Conservation (phyloP, 1,140 invertebrate genomes). For the Drosophila kohkoa region DNA sequence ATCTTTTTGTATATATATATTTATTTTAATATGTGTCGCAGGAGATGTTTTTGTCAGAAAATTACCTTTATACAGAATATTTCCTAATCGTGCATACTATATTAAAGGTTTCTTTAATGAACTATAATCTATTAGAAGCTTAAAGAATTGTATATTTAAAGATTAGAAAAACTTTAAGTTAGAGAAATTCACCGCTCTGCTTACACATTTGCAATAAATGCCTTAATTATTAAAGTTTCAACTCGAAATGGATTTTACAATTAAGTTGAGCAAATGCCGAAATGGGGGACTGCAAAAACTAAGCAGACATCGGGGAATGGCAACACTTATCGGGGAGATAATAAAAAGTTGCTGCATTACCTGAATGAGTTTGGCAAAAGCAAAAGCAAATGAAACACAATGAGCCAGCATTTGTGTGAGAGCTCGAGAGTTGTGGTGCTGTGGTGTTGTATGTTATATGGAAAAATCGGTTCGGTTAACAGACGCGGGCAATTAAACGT, state of each 20-base stretch:
- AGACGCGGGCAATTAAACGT: slow-evolving; percentile 53
- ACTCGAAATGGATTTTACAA: neutral
- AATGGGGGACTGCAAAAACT: neutral
- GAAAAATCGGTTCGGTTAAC: slow-evolving; percentile 34
- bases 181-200: too few relatives aligned
- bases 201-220: neutral
- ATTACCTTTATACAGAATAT: too few relatives aligned
- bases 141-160: too few relatives aligned
- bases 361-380: slow-evolving; percentile 14
- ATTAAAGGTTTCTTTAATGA: too few relatives aligned
- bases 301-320: neutral
- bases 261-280: neutral
- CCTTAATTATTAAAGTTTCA: neutral
- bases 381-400: slow-evolving; percentile 6
- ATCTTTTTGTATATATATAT: too few relatives aligned
- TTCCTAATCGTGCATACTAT: too few relatives aligned
- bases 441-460: slow-evolving; percentile 5
- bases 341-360: slow-evolving; percentile 11
- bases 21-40: too few relatives aligned
- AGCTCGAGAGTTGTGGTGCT: too few relatives aligned
- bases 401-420: slow-evolving; percentile 8
- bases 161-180: too few relatives aligned
- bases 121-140: too few relatives aligned
- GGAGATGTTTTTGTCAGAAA: too few relatives aligned
- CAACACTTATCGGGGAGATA: slow-evolving; percentile 12